phyloP scores from a whole-genome alignment of 2,113 vertebrate species.

The Eublepharis macularius region DNA sequence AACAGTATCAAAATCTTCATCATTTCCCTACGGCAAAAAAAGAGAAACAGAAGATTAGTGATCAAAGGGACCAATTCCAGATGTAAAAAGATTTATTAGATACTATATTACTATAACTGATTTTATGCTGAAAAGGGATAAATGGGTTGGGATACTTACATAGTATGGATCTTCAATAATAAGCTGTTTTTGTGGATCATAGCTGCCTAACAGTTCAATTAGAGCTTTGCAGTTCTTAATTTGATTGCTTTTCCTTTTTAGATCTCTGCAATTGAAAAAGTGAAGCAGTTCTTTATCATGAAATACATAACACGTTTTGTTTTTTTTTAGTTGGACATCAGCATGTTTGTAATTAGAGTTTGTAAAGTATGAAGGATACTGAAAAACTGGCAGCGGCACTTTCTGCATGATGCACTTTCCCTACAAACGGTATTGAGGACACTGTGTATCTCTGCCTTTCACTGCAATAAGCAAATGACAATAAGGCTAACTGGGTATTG shows the following conservation, averaged over 20 bases:
- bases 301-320: background rate
- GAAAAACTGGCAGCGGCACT: background rate
- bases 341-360: fast-evolving
- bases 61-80: background rate
- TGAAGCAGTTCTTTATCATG: conserved; percentile 37
- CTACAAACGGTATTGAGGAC: background rate
- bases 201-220: conserved; percentile 87
- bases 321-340: conserved; percentile 8
- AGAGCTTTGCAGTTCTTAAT: conserved; percentile 82
- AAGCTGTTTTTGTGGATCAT: conserved; percentile 85
- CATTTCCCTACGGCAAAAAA: conserved; percentile 81
- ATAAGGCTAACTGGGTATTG: background rate
- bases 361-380: background rate
- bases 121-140: conserved; percentile 20
- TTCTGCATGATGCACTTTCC: background rate
- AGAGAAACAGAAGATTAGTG: background rate
- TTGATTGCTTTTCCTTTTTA: conserved; percentile 83
- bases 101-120: background rate
- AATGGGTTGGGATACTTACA: conserved; percentile 75
- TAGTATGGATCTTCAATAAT: conserved; percentile 91
- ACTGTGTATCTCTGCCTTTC: background rate
- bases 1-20: conserved; percentile 86
- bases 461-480: background rate
- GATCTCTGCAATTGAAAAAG: conserved; percentile 80
- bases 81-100: background rate